Conservation (phyloP, 2,113 vertebrate species). For the Colossoma macropomum region DNA sequence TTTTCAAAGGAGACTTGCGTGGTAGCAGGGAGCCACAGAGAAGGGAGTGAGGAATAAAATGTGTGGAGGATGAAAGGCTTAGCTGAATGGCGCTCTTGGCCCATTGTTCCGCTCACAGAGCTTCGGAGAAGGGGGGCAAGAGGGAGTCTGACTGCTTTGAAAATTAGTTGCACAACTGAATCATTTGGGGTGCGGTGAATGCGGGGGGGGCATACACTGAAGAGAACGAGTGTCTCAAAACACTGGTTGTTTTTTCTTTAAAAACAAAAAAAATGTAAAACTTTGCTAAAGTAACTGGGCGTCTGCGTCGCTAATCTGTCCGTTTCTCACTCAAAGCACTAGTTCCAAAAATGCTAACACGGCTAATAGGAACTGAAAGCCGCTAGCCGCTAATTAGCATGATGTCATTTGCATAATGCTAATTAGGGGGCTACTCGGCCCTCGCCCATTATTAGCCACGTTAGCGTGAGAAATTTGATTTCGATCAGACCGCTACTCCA, state of each 20-base stretch:
- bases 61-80: conserved; percentile 83
- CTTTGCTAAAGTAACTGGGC: not conserved
- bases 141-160: conserved; percentile 85
- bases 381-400: conserved; percentile 24
- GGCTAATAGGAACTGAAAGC: conserved; percentile 65
- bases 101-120: conserved; percentile 81
- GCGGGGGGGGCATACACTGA: conserved; percentile 69
- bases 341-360: conserved; percentile 79
- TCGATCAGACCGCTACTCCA: not conserved
- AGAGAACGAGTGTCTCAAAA: not conserved
- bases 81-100: conserved; percentile 84
- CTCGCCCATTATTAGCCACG: not conserved
- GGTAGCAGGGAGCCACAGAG: conserved; percentile 79
- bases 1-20: conserved; percentile 51
- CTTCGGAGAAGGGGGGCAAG: conserved; percentile 64
- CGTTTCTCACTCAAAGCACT: not conserved
- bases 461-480: conserved; percentile 9
- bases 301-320: conserved; percentile 15
- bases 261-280: not conserved
- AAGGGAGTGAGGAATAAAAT: conserved; percentile 80
- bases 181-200: conserved; percentile 24
- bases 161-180: conserved; percentile 86
- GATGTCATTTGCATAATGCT: conserved; percentile 23
- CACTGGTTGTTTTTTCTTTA: not conserved
- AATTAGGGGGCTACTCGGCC: not conserved